Evolutionary conservation across 2,888 invertebrate species (phyloP).

Genomic region (Acanthoscelides obtectus): DNA sequence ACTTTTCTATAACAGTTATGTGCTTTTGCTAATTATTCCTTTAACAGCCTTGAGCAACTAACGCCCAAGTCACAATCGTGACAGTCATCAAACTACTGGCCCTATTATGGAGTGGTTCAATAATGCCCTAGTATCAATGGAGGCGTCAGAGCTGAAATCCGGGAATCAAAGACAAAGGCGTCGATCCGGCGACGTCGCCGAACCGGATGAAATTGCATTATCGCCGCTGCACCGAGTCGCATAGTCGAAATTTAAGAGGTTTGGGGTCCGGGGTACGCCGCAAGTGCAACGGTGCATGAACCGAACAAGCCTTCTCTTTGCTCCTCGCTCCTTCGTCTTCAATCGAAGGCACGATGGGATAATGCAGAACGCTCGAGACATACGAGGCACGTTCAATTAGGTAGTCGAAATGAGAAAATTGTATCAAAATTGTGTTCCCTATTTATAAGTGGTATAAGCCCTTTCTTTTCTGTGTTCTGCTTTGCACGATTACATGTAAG

Average conservation of each 20-base stretch:
- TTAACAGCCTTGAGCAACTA: too few relatives aligned
- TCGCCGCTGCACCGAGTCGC: neutral
- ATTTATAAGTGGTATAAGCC: too few relatives aligned
- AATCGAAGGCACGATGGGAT: neutral
- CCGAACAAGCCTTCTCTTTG: neutral
- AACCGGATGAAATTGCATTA: neutral
- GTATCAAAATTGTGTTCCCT: too few relatives aligned
- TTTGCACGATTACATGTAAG: too few relatives aligned
- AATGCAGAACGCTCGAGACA: neutral
- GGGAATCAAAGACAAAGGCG: neutral
- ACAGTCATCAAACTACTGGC: too few relatives aligned
- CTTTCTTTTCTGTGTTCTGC: too few relatives aligned
- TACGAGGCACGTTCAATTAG: constrained; percentile 1
- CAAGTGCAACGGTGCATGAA: neutral
- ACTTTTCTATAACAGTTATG: too few relatives aligned
- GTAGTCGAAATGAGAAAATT: too few relatives aligned
- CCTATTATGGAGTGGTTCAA: too few relatives aligned
- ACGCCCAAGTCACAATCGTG: too few relatives aligned
- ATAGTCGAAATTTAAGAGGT: neutral
- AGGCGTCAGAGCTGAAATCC: neutral
- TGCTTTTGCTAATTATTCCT: too few relatives aligned
- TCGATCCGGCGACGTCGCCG: neutral
- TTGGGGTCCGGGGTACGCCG: neutral
- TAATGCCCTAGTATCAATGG: too few relatives aligned
- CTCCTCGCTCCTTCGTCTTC: neutral